Evolutionary conservation across 2,888 invertebrate genomes (phyloP).

Genomic region (Drosophila incognita): DNA sequence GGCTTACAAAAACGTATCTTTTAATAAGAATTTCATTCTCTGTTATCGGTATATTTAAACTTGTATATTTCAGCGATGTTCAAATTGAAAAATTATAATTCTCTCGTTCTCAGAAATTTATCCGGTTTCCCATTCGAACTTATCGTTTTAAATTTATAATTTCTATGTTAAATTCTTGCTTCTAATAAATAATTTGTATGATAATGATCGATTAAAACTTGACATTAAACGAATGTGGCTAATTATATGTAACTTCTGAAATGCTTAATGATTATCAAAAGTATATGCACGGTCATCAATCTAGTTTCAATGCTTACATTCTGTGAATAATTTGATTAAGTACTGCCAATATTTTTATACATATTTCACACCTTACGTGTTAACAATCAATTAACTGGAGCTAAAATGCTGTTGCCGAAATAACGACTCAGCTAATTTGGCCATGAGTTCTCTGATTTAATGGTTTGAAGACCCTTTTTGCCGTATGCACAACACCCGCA

Average conservation of each 20-base stretch:
- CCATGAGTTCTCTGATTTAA: constrained; percentile 30
- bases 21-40: background rate
- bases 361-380: constrained; percentile 43
- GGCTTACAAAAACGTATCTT: background rate
- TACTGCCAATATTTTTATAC: background rate
- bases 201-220: constrained; percentile 1
- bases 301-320: background rate
- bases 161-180: background rate
- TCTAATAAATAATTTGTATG: background rate
- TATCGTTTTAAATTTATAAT: background rate
- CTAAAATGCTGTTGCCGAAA: constrained; percentile 19
- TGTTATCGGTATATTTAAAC: background rate
- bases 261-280: background rate
- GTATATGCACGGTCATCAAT: background rate
- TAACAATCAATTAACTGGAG: constrained; percentile 47
- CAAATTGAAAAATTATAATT: background rate
- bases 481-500: constrained; percentile 25
- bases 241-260: background rate
- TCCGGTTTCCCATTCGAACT: background rate
- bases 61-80: background rate
- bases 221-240: background rate
- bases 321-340: background rate
- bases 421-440: constrained; percentile 18
- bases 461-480: constrained; percentile 40
- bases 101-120: background rate